Base-by-base conservation (phyloP, 1,140 invertebrate species). In the Hylyphantes graminicola region DNA sequence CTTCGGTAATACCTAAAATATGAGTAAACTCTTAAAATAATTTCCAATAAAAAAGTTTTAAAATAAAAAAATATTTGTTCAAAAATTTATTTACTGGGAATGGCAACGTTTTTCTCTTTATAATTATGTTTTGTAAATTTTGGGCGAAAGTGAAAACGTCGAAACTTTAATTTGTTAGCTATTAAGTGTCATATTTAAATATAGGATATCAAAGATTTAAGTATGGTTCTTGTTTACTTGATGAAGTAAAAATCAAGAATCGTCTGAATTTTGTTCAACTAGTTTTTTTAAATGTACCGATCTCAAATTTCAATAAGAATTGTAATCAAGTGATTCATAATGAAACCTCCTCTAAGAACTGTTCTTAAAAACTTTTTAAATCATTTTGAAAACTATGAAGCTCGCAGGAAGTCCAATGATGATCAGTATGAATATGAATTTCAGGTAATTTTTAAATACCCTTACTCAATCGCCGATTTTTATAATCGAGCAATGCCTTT, bases 291-390 rank as follows among this genome's bases (percentile, higher is more conserved):
- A 61, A 17, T 17, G 57, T 17, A 61, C 1, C 6, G 57, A 61
- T 74, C 54, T 74, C 54, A 57, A 48, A 57, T 53, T 70, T 74
- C 72, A 59, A 11, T 74, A 7, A 35, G 17, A 7, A 73, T 73
- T 13, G 17, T 57, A 74, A n/a, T 21, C 10, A 21, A 13, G 15
- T 11, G 9, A 74, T 74, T 15, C 89, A 75, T n/a, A 6, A 83
- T 83, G 80, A 83, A 83, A 74, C 68, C 61, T 10, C 61, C 91
- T 59, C 86, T 91, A 61, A 88, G 89, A 85, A 89, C 88, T 68
- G 88, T 91, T 80, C 87, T 92, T 21, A 87, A 88, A 82, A 92
- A 91, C 87, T 92, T 92, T 88, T 88, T 92, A 17, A 90, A 91
- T 85, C 90, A 92, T 87, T 90, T 91, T 81, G 90, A 92, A 86